Percentiles rank a stretch among this genome's conserved stretches.
These are phyloP conservation scores for Sarcophaga variegata DNA, from an alignment of 2,888 invertebrate genomes.

Conservation along the genomic window DNA sequence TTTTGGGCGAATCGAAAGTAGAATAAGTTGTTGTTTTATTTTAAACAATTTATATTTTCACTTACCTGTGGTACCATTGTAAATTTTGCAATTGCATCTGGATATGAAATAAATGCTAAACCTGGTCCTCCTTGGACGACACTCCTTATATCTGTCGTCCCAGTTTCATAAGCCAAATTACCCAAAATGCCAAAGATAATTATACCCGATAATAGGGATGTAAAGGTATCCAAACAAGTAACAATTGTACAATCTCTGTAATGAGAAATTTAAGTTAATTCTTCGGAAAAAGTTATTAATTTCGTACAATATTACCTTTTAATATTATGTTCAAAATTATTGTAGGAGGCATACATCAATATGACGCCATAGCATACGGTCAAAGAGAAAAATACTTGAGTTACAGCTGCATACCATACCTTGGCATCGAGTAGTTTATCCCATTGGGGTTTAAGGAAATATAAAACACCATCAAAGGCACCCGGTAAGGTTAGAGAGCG, in stretches of 20 bases:
- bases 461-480: slow-evolving; percentile 84
- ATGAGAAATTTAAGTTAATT: not conserved
- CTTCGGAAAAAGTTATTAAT: too few relatives aligned
- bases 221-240: slow-evolving; percentile 90
- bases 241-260: slow-evolving; percentile 90
- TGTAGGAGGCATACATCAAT: slow-evolving; percentile 85
- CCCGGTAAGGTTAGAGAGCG: slow-evolving; percentile 85
- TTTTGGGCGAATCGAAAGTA: too few relatives aligned
- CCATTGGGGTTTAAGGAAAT: slow-evolving; percentile 86
- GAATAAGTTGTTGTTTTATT: too few relatives aligned
- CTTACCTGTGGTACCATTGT: slow-evolving; percentile 82
- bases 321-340: slow-evolving; percentile 84
- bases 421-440: slow-evolving; percentile 81
- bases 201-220: slow-evolving; percentile 90
- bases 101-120: slow-evolving; percentile 90
- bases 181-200: slow-evolving; percentile 93
- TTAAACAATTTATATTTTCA: not conserved
- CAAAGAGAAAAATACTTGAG: slow-evolving; percentile 85
- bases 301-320: slow-evolving; percentile 80
- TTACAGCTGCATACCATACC: slow-evolving; percentile 86
- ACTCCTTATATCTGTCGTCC: slow-evolving; percentile 84
- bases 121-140: slow-evolving; percentile 89
- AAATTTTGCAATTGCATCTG: slow-evolving; percentile 84
- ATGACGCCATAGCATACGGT: slow-evolving; percentile 85
- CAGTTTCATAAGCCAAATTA: slow-evolving; percentile 87